Evolutionary conservation across 2,888 invertebrate species (phyloP).

Genomic region (Drosophila flavopinicola): DNA sequence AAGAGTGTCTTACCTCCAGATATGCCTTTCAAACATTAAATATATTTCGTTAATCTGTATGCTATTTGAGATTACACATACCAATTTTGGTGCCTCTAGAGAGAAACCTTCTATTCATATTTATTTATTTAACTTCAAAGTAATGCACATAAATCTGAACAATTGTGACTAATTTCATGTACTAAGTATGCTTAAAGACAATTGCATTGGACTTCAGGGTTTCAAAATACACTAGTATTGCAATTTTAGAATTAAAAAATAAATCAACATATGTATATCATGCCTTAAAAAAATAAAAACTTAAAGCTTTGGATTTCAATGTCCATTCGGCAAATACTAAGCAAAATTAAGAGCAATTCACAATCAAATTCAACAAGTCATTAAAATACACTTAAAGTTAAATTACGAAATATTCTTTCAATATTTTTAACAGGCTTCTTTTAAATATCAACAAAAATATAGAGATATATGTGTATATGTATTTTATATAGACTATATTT

Average conservation of each 20-base stretch:
- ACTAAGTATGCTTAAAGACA: conserved; percentile 28
- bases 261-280: conserved; percentile 13
- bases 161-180: conserved; percentile 50
- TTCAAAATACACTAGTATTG: conserved; percentile 17
- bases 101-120: conserved; percentile 22
- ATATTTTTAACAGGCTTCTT: conserved; percentile 37
- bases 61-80: background rate
- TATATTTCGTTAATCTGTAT: too few relatives aligned
- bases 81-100: too few relatives aligned
- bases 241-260: conserved; percentile 21
- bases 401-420: conserved; percentile 27
- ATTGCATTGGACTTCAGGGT: conserved; percentile 36
- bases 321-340: conserved; percentile 30
- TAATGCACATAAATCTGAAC: conserved; percentile 43
- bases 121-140: conserved; percentile 32
- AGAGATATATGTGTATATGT: conserved; percentile 32
- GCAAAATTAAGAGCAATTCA: conserved; percentile 24
- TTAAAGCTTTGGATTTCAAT: conserved; percentile 36
- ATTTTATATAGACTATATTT: conserved; percentile 30
- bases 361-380: conserved; percentile 34
- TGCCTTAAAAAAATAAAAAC: conserved; percentile 11
- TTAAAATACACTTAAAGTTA: conserved; percentile 41
- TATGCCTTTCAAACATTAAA: too few relatives aligned
- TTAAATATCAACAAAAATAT: conserved; percentile 59
- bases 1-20: too few relatives aligned